A percentile compares a stretch with the other conserved stretches of the same genome.
Conservation (phyloP, 2,113 vertebrate genomes). For the Brachionichthys hirsutus region DNA sequence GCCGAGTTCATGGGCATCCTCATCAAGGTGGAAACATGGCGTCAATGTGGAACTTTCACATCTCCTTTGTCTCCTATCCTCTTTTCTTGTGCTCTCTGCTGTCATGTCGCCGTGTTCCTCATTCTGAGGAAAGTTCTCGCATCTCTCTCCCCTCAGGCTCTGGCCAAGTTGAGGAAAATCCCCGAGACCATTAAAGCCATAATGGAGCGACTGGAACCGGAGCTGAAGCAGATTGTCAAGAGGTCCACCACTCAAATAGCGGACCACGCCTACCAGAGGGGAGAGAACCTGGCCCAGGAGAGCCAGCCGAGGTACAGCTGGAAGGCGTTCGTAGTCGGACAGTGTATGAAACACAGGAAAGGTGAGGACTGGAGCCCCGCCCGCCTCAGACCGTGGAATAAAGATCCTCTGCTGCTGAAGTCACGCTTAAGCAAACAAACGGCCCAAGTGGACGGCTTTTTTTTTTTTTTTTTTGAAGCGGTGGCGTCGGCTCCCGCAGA, state of each 20-base stretch:
- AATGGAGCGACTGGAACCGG: conserved; percentile 92
- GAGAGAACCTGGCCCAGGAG: conserved; percentile 87
- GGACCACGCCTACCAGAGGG: conserved; percentile 91
- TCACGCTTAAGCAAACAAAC: conserved; percentile 55
- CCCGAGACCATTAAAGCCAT: conserved; percentile 96
- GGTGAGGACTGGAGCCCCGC: conserved; percentile 28
- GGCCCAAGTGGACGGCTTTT: conserved; percentile 28
- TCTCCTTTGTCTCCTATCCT: neutral
- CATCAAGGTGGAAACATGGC: conserved; percentile 77
- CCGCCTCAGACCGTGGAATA: conserved; percentile 65
- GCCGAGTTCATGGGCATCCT: conserved; percentile 94
- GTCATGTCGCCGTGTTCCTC: neutral
- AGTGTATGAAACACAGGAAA: conserved; percentile 63
- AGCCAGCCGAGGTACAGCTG: conserved; percentile 87
- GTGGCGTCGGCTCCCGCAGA: conserved; percentile 55
- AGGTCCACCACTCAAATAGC: conserved; percentile 96
- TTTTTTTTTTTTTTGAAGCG: conserved; percentile 65
- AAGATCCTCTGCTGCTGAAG: conserved; percentile 62
- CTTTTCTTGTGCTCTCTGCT: neutral
- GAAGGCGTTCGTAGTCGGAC: conserved; percentile 50
- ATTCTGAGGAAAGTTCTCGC: too few species aligned
- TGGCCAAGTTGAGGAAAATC: conserved; percentile 95
- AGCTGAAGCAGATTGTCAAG: conserved; percentile 96
- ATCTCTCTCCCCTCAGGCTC: conserved; percentile 71
- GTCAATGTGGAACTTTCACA: neutral